Percentiles rank a stretch among this genome's conserved stretches.
These are phyloP conservation scores for Edolisoma coerulescens DNA, from an alignment of 2,113 vertebrate species.

Conservation along the genomic window DNA sequence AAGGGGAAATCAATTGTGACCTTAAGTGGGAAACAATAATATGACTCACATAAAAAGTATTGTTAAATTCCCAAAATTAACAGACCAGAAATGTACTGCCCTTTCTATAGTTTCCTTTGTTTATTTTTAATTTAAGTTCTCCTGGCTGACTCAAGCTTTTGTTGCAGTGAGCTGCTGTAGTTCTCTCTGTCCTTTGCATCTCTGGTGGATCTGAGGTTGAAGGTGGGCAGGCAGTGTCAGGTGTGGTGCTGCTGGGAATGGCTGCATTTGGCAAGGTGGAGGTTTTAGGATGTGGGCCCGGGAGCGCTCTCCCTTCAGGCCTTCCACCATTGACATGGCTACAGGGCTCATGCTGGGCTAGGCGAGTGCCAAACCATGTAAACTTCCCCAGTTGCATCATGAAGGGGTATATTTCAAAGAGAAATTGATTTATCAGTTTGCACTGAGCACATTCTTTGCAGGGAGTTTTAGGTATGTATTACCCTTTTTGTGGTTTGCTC, in stretches of 20 bases:
- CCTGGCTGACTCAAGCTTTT: not conserved
- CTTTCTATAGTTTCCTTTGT: not conserved
- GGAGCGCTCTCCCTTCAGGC: accelerated
- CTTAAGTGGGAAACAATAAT: not conserved
- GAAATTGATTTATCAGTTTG: not conserved
- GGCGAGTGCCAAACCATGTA: not conserved
- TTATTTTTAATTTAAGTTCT: not conserved
- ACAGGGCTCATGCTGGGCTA: not conserved
- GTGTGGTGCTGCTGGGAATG: not conserved
- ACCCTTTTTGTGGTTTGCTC: not conserved
- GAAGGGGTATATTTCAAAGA: not conserved
- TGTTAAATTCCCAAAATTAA: not conserved
- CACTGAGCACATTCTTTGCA: not conserved
- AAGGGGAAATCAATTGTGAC: not conserved
- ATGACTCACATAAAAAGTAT: not conserved
- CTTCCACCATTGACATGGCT: accelerated
- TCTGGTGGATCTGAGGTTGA: accelerated
- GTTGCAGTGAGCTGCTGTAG: not conserved
- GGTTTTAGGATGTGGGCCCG: not conserved
- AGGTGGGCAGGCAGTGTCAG: not conserved
- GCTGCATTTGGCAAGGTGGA: accelerated
- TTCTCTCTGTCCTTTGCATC: not conserved
- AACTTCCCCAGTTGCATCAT: not conserved
- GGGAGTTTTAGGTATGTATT: not conserved
- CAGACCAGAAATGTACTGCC: not conserved